Evolutionary conservation across 2,888 invertebrate genomes (phyloP), one percentile per base, ranked within the genome.

Genomic region (Drosophila buzzatii): DNA sequence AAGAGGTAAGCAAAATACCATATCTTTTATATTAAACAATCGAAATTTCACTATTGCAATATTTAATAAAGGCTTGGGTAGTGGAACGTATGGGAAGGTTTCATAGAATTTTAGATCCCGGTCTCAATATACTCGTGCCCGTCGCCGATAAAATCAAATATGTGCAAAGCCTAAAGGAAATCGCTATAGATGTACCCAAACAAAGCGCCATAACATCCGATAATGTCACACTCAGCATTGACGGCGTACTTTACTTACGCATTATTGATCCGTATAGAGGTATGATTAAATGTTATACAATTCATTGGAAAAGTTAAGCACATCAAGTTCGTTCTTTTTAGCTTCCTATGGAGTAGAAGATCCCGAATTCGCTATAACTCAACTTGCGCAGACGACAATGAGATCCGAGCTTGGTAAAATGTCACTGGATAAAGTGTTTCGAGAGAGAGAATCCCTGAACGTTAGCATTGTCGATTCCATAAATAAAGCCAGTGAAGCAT

Each of bases 301-400:
- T 10, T 9, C 53, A 23, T 3, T 23, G 0, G 41, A 37, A 12
- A 6, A 35, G 27, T 9, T 18, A 51, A 2, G 12, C 14, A 12
- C 33, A 35, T 20, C 9, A 33, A 27, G 12, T 12, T 18, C 31
- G 7, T 31, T 39, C 16, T 2, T 18, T 33, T 18, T 27, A 95
- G 96, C 97, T 56, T 98, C 99, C 78, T 99, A 99, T 93, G 99
- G 99, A 27, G 99, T 99, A 12, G 99, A 99, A 93, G 99, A 99
- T 94, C 98, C 99, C 0, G 99, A 99, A 93, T 99, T 99, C 94
- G 99, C 99, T 0, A 98, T 99, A 71, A 99, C 99, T 1, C 99
- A 99, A 93, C 94, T 99, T 52, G 99, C 99, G 3, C 99, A 99
- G 94, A 99, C 99, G 0, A 99, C 99, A 0, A 99, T 99, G 99